These are phyloP conservation scores for Dicyrtoma fusca DNA, from an alignment of 2,888 invertebrate species.

Conservation along the genomic window DNA sequence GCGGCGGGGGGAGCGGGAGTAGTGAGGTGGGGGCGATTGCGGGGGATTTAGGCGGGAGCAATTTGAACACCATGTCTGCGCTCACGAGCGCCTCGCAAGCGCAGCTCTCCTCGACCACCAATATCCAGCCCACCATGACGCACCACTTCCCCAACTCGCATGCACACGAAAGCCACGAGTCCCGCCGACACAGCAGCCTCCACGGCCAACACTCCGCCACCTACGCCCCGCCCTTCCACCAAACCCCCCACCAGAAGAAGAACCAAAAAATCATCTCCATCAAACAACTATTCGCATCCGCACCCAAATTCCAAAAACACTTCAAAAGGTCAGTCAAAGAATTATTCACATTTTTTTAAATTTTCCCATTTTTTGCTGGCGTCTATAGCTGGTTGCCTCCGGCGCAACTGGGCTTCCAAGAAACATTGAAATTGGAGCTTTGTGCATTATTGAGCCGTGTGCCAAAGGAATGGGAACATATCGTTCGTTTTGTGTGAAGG, in stretches of 20 bases:
- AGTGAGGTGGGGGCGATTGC: background rate
- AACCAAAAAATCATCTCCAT: constrained; percentile 79
- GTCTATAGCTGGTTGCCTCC: too few relatives aligned
- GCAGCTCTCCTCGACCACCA: too few relatives aligned
- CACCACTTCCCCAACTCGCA: background rate
- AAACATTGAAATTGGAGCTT: too few relatives aligned
- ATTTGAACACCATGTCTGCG: background rate
- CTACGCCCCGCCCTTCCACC: background rate
- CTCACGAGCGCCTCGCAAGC: background rate
- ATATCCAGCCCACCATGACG: too few relatives aligned
- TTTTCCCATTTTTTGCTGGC: too few relatives aligned
- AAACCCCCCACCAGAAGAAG: constrained; percentile 67
- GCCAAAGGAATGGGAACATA: too few relatives aligned
- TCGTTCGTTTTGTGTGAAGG: too few relatives aligned
- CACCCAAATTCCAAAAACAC: constrained; percentile 95
- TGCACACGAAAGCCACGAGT: too few relatives aligned
- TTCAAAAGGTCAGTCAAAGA: constrained; percentile 77
- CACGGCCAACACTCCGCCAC: constrained; percentile 5
- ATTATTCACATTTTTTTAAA: too few relatives aligned
- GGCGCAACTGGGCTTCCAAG: too few relatives aligned
- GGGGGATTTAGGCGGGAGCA: too few relatives aligned
- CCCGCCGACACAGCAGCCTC: background rate
- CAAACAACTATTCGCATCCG: constrained; percentile 91
- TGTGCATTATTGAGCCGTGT: too few relatives aligned
- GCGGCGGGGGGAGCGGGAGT: background rate